phyloP scores from a whole-genome alignment of 2,797 vertebrate species.

The Tenualosa ilisha region DNA sequence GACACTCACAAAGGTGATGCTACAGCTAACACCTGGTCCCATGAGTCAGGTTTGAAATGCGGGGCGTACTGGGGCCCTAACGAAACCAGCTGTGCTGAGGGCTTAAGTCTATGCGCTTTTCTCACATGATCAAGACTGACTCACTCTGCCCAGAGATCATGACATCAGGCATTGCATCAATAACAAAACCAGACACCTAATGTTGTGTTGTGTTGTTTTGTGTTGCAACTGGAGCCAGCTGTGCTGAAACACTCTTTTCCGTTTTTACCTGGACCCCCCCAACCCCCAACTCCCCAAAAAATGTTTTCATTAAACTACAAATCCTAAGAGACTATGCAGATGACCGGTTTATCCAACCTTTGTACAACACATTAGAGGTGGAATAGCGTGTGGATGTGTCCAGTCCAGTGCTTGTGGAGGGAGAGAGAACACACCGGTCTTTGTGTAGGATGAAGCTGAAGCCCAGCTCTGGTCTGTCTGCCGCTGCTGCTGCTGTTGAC shows the following conservation, averaged over 20 bases:
- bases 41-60: conserved; percentile 54
- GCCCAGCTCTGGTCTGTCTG: background rate
- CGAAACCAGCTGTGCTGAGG: conserved; percentile 40
- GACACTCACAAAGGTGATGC: conserved; percentile 32
- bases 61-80: background rate
- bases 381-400: too few species aligned
- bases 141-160: background rate
- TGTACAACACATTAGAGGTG: background rate
- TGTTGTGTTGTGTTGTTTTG: conserved; percentile 33
- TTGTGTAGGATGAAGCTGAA: background rate
- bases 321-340: background rate
- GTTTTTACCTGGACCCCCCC: background rate
- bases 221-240: background rate
- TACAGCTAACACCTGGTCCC: conserved; percentile 57
- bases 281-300: background rate
- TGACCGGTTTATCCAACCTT: background rate
- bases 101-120: conserved; percentile 25
- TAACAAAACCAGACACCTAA: conserved; percentile 28
- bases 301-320: background rate
- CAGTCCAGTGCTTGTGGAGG: background rate
- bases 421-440: background rate
- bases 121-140: conserved; percentile 23
- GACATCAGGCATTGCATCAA: conserved; percentile 8
- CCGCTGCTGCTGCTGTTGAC: background rate
- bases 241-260: conserved; percentile 1